phyloP scores from a whole-genome alignment of 2,113 vertebrate genomes.

The Phoxinus phoxinus region DNA sequence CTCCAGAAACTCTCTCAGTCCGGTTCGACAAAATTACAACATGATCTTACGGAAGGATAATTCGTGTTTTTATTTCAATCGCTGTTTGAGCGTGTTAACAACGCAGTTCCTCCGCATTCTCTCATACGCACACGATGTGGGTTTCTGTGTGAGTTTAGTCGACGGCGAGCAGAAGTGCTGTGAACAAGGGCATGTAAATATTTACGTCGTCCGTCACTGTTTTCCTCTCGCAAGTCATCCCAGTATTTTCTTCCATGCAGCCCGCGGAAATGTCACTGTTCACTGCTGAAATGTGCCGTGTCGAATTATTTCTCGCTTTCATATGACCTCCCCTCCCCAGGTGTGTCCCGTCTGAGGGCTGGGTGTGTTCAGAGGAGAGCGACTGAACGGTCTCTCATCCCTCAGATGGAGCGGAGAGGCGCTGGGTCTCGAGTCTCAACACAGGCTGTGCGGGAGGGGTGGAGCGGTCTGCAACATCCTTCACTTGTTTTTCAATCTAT shows the following conservation, averaged over 20 bases:
- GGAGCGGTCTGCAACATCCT: conserved; percentile 47
- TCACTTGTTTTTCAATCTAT: conserved; percentile 31
- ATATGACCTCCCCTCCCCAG: conserved; percentile 29
- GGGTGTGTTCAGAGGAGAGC: conserved; percentile 31
- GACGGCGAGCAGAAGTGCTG: conserved; percentile 11
- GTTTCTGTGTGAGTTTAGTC: conserved; percentile 17
- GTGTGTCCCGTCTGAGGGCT: conserved; percentile 38
- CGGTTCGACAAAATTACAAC: not conserved
- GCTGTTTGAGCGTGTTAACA: not conserved
- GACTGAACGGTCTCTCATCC: not conserved
- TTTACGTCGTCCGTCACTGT: conserved; percentile 64
- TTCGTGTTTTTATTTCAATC: not conserved
- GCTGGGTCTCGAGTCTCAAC: conserved; percentile 35
- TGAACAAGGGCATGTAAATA: conserved; percentile 67
- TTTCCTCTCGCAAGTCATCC: conserved; percentile 26
- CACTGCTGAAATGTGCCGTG: not conserved
- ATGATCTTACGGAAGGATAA: not conserved
- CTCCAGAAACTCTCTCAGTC: conserved; percentile 60
- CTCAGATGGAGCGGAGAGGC: conserved; percentile 14
- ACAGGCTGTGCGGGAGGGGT: conserved; percentile 49
- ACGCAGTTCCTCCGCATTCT: conserved; percentile 1
- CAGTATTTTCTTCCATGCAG: not conserved
- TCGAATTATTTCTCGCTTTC: not conserved
- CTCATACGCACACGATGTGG: not conserved
- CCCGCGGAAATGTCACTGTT: not conserved